Percentiles rank a stretch among this genome's conserved stretches.
phyloP scores from a whole-genome alignment of 2,888 invertebrate genomes.

The Podabrus alpinus region DNA sequence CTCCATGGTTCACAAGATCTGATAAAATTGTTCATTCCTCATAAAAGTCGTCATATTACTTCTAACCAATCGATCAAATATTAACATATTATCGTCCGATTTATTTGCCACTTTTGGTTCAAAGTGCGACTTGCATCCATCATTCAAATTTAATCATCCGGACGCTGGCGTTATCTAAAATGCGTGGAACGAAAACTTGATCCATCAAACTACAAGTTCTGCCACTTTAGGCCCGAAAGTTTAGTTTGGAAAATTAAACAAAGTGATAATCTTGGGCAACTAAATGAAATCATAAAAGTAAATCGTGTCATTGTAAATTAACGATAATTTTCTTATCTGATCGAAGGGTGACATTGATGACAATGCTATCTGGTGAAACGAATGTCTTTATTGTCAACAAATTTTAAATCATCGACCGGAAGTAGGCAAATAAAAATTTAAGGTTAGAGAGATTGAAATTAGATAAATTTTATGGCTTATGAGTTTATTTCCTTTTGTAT shows the following conservation, averaged over 20 bases:
- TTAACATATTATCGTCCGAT: background rate
- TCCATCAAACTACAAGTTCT: background rate
- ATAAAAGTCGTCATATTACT: background rate
- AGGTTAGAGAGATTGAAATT: background rate
- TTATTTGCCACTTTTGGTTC: background rate
- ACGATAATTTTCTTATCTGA: background rate
- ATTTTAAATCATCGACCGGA: background rate
- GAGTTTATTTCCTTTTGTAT: background rate
- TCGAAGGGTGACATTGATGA: background rate
- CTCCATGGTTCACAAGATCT: constrained; percentile 1
- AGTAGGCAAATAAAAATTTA: background rate
- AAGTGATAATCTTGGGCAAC: background rate
- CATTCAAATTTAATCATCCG: background rate
- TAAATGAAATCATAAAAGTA: background rate
- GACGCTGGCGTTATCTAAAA: background rate
- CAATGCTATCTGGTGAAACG: background rate
- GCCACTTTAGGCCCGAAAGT: background rate
- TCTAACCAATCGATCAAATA: background rate
- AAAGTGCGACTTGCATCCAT: background rate
- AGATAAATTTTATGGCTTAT: background rate
- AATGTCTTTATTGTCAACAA: background rate
- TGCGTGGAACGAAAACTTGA: background rate
- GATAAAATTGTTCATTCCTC: background rate
- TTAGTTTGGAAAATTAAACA: background rate
- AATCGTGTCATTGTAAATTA: background rate